Evolutionary conservation across 2,797 vertebrate species (phyloP), one percentile per base, ranked within the genome.

Genomic region (Tolypeutes matacus): DNA sequence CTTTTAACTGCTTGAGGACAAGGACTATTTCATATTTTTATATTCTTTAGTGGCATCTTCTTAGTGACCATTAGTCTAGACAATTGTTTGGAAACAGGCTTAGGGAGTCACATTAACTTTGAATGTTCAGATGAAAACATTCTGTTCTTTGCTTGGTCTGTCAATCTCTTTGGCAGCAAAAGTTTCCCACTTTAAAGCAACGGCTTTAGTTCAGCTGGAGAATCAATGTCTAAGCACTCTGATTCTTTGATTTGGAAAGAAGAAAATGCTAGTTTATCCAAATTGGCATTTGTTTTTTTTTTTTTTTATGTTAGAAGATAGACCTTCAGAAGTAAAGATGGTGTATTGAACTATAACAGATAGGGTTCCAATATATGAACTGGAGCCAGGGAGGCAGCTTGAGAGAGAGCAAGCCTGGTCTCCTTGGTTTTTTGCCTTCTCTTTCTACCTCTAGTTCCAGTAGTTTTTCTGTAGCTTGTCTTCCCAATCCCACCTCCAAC

Each of bases 41-140:
- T 77, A 17, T 85, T 92, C 46, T 88, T 56, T 75, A 60, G 34
- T 64, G 58, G 15, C 72, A 77, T 94, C 88, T 95, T 76, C 60
- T 86, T 95, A 86, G 78, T 92, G 78, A 92, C 62, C 36, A 12
- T 96, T 64, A 78, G 23, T 96, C 97, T 94, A 97, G 96, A 96
- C 95, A 96, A 91, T 86, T 67, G 86, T 77, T 56, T 60, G 46
- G 91, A 91, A 96, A 97, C 23, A 92, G 82, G 42, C 39, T 92
- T 85, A 85, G 72, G 51, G 53, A 96, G 49, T 21, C 75, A n/a
- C 73, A 65, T 64, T 96, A 86, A 65, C 51, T 95, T 92, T 85
- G 70, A 70, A 69, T 46, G 25, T 64, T 90, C 86, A 5, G 29
- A 88, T 73, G 76, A 93, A 95, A 95, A 95, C 93, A 93, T 92